Evolutionary conservation across 2,888 invertebrate species (phyloP).

Genomic region (Pollenia labialis): DNA sequence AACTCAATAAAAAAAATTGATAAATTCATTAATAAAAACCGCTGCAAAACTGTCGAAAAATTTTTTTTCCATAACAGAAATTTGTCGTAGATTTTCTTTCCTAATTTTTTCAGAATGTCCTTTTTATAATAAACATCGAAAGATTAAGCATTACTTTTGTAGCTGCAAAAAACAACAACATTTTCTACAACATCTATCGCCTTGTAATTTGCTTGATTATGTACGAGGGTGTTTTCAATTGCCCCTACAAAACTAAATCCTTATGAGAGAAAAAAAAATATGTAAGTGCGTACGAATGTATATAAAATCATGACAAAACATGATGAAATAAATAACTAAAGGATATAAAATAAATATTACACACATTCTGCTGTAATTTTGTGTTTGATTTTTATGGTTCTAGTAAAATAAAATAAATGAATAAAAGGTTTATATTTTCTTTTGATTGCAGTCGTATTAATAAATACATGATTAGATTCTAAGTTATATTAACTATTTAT

Average conservation of each 20-base stretch:
- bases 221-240: too few relatives aligned
- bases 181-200: too few relatives aligned
- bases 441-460: conserved; percentile 25
- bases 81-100: too few relatives aligned
- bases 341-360: conserved; percentile 49
- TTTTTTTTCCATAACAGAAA: too few relatives aligned
- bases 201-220: too few relatives aligned
- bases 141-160: too few relatives aligned
- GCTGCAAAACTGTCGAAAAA: too few relatives aligned
- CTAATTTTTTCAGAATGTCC: too few relatives aligned
- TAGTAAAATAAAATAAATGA: not conserved
- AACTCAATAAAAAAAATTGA: too few relatives aligned
- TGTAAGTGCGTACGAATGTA: not conserved
- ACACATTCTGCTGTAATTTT: conserved; percentile 6
- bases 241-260: not conserved
- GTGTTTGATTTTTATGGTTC: conserved; percentile 25
- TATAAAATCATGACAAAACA: conserved; percentile 10
- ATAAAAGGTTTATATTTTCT: conserved; percentile 35
- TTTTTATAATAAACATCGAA: too few relatives aligned
- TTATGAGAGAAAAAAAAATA: not conserved
- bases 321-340: conserved; percentile 24
- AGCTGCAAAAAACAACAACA: too few relatives aligned
- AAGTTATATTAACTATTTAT: not conserved
- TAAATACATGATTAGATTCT: conserved; percentile 4
- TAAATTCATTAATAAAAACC: too few relatives aligned